Evolutionary conservation across 2,888 invertebrate genomes (phyloP).

Genomic region (Lagria hirta): DNA sequence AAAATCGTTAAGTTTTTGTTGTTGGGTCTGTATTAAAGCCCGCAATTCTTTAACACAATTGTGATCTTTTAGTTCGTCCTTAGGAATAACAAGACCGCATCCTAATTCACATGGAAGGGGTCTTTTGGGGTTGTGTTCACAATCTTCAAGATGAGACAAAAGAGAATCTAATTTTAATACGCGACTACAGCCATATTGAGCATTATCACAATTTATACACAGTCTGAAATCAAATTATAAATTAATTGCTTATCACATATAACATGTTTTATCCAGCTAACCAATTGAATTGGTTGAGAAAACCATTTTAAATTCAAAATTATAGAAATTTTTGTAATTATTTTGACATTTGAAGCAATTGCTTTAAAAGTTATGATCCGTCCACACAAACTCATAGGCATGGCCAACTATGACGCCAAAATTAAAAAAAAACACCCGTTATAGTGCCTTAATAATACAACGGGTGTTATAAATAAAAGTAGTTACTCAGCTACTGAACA

Average conservation of each 20-base stretch:
- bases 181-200: slow-evolving; percentile 80
- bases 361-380: no score
- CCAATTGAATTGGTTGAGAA: no score
- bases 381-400: no score
- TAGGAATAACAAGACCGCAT: slow-evolving; percentile 91
- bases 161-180: slow-evolving; percentile 86
- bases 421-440: no score
- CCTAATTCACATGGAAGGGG: slow-evolving; percentile 92
- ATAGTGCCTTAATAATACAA: no score
- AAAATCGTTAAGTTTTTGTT: slow-evolving; percentile 82
- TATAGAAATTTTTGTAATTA: slow-evolving; percentile 1
- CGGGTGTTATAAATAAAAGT: no score
- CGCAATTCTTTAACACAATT: slow-evolving; percentile 91
- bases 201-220: slow-evolving; percentile 89
- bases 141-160: slow-evolving; percentile 84
- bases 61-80: slow-evolving; percentile 92
- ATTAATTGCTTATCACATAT: no score
- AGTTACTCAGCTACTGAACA: no score
- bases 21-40: slow-evolving; percentile 79
- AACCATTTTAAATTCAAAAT: not conserved
- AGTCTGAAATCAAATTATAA: slow-evolving; percentile 63
- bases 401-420: no score
- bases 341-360: no score
- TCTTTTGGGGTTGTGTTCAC: slow-evolving; percentile 91
- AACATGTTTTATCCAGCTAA: no score